Evolutionary conservation across 2,888 invertebrate species (phyloP).

Genomic region (Brachyopa scutellaris): DNA sequence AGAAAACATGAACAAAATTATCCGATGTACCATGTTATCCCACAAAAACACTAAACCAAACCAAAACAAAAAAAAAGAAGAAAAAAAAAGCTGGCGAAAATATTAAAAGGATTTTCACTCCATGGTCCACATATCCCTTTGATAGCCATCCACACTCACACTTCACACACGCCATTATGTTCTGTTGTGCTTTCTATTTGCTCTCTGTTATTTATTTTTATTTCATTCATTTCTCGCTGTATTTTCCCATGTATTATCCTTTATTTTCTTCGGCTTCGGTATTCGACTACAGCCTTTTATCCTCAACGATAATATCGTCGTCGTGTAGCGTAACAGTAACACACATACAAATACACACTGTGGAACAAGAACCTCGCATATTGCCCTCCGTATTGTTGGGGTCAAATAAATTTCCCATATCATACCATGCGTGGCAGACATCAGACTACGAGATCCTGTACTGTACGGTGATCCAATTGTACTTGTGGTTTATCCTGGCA

Average conservation of each 20-base stretch:
- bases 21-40: slow-evolving; percentile 37
- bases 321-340: slow-evolving; percentile 34
- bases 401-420: slow-evolving; percentile 67
- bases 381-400: slow-evolving; percentile 36
- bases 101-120: slow-evolving; percentile 66
- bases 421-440: slow-evolving; percentile 69
- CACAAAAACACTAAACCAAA: slow-evolving; percentile 13
- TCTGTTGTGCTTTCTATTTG: slow-evolving; percentile 14
- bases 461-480: slow-evolving; percentile 64
- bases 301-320: slow-evolving; percentile 47
- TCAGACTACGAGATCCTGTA: slow-evolving; percentile 59
- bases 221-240: slow-evolving; percentile 64
- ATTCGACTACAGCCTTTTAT: slow-evolving; percentile 39
- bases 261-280: slow-evolving; percentile 41
- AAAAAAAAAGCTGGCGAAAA: slow-evolving; percentile 43
- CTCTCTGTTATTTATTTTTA: slow-evolving; percentile 59
- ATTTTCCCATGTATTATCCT: slow-evolving; percentile 53
- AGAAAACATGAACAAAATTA: slow-evolving; percentile 58
- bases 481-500: slow-evolving; percentile 54
- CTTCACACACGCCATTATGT: slow-evolving; percentile 33
- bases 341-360: not conserved
- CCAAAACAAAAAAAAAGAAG: slow-evolving; percentile 15
- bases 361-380: not conserved
- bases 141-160: slow-evolving; percentile 49
- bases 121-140: slow-evolving; percentile 61